Evolutionary conservation across 2,797 vertebrate species (phyloP).

Genomic region (Sparidentex hasta): DNA sequence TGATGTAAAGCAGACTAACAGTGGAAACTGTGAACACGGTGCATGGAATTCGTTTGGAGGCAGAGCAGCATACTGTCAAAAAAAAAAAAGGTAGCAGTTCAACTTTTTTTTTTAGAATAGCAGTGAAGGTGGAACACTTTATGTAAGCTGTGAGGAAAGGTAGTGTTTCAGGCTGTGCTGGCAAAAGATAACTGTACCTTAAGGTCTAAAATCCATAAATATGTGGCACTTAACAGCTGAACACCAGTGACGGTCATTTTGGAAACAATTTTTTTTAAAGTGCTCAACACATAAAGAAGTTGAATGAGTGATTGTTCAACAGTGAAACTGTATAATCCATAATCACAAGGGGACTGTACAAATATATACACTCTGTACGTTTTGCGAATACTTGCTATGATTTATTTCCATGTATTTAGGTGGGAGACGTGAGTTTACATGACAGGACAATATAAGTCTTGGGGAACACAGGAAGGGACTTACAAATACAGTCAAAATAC

Average conservation of each 20-base stretch:
- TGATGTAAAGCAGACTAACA: constrained; percentile 5
- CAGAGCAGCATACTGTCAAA: neutral
- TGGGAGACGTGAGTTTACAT: constrained; percentile 6
- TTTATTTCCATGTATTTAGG: constrained; percentile 4
- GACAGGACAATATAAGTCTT: neutral
- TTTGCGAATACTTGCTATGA: neutral
- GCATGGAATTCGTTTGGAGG: neutral
- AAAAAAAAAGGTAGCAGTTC: neutral
- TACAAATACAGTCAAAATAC: constrained; percentile 30
- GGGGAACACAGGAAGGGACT: constrained; percentile 18
- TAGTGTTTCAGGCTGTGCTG: neutral
- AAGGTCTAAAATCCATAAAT: constrained; percentile 13
- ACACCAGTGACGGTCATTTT: neutral
- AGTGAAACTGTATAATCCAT: neutral
- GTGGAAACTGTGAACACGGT: neutral
- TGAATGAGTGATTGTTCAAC: no score
- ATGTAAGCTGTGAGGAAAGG: constrained; percentile 8
- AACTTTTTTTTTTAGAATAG: constrained; percentile 17
- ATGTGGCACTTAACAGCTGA: neutral
- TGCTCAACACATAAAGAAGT: neutral
- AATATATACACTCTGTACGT: neutral
- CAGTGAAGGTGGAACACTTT: neutral
- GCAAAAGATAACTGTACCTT: neutral
- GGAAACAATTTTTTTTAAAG: neutral
- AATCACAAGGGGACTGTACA: neutral